These are phyloP conservation scores for Apostichopus californicus DNA, from an alignment of 35 echinoderm and acorn worm genomes.

Conservation along the genomic window DNA sequence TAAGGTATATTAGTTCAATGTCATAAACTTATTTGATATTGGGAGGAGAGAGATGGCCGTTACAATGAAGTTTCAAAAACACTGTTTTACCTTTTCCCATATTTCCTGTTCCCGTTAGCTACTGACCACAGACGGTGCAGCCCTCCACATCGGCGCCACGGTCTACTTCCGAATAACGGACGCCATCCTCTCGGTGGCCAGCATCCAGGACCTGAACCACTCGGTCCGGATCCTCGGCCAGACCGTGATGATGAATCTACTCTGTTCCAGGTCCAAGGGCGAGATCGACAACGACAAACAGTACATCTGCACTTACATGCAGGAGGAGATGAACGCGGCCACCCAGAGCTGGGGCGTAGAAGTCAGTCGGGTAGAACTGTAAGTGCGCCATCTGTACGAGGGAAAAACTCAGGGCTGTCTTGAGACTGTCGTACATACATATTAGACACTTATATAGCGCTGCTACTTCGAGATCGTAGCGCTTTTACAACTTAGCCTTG, in stretches of 20 bases:
- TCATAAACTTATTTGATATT: too few species aligned
- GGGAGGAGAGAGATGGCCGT: too few species aligned
- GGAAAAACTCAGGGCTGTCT: too few species aligned
- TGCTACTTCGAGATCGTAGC: too few species aligned
- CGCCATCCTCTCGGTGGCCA: conserved; percentile 71
- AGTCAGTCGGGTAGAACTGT: conserved; percentile 94
- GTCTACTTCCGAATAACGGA: conserved; percentile 90
- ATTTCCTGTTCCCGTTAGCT: conserved; percentile 61
- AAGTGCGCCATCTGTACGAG: conserved; percentile 31
- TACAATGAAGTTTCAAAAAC: too few species aligned
- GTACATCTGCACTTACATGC: conserved; percentile 66
- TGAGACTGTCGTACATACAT: too few species aligned
- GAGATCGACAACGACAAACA: conserved; percentile 73
- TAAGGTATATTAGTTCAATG: too few species aligned
- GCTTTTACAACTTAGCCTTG: too few species aligned
- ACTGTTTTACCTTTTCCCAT: neutral
- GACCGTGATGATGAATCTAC: conserved; percentile 74
- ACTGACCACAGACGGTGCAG: conserved; percentile 86
- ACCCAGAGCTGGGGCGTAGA: conserved; percentile 93
- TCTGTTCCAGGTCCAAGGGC: conserved; percentile 37
- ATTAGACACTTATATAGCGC: too few species aligned
- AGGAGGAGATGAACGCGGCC: conserved; percentile 79
- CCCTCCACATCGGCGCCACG: conserved; percentile 80
- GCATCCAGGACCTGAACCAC: conserved; percentile 92
- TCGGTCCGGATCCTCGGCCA: conserved; percentile 81